phyloP scores from a whole-genome alignment of 2,797 vertebrate genomes.

The Aulostomus chinensis region DNA sequence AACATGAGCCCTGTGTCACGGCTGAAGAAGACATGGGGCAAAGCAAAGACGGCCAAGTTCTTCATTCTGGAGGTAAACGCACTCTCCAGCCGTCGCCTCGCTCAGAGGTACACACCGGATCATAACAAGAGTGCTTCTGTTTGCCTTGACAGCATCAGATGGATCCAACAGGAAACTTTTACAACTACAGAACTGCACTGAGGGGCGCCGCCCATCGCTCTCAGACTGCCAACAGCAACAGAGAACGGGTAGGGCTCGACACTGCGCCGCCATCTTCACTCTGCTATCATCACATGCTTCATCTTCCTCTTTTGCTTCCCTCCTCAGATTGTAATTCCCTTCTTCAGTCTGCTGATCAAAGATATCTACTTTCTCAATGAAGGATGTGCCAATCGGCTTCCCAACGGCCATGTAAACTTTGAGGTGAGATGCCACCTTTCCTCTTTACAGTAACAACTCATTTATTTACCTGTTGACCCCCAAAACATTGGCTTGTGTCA shows the following conservation, averaged over 20 bases:
- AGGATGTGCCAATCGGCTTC: slow-evolving; percentile 90
- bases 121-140: slow-evolving; percentile 10
- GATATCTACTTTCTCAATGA: slow-evolving; percentile 97
- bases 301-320: background rate
- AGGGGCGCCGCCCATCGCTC: slow-evolving; percentile 91
- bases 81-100: background rate
- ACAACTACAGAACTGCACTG: slow-evolving; percentile 93
- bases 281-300: background rate
- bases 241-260: slow-evolving; percentile 85
- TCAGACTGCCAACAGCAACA: slow-evolving; percentile 91
- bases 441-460: background rate
- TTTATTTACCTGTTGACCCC: background rate
- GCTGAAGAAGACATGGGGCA: slow-evolving; percentile 96
- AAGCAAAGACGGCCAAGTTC: slow-evolving; percentile 96
- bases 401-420: slow-evolving; percentile 94
- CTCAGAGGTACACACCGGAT: background rate
- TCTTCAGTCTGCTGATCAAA: slow-evolving; percentile 96
- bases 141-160: slow-evolving; percentile 88
- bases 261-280: background rate
- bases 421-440: slow-evolving; percentile 75
- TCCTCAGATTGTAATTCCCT: slow-evolving; percentile 92
- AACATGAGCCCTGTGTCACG: slow-evolving; percentile 96
- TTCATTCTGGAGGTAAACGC: slow-evolving; percentile 92
- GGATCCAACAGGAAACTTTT: slow-evolving; percentile 96
- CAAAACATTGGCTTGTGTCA: too few species aligned